Evolutionary conservation across 2,113 vertebrate species (phyloP).

Genomic region (Sinocyclocheilus anshuiensis): DNA sequence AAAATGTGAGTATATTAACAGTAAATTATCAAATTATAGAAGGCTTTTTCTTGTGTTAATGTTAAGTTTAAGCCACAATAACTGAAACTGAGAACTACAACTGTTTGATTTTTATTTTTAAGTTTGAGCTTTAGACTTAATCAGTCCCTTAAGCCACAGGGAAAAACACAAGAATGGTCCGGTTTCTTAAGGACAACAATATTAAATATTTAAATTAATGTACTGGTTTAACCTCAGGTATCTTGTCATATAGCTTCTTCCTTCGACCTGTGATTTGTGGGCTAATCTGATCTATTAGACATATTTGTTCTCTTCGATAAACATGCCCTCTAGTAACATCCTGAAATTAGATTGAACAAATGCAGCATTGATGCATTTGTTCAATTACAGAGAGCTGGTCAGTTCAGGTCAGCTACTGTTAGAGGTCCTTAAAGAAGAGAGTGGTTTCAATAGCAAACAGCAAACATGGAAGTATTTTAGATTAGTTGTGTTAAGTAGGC

Average conservation of each 20-base stretch:
- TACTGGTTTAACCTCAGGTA: constrained; percentile 13
- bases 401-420: constrained; percentile 20
- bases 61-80: not conserved
- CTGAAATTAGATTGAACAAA: constrained; percentile 42
- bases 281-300: constrained; percentile 24
- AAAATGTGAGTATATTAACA: not conserved
- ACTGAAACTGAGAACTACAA: not conserved
- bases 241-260: not conserved
- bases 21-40: not conserved
- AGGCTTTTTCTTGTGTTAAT: not conserved
- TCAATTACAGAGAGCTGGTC: not conserved
- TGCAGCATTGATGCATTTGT: constrained; percentile 8
- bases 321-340: constrained; percentile 2
- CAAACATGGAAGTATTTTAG: not conserved
- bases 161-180: not conserved
- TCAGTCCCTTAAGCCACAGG: not conserved
- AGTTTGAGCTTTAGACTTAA: not conserved
- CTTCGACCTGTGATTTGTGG: constrained; percentile 31
- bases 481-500: not conserved
- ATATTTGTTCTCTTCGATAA: constrained; percentile 37
- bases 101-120: not conserved
- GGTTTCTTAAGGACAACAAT: constrained; percentile 14
- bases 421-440: not conserved
- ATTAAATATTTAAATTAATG: constrained; percentile 1
- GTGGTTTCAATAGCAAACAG: not conserved